A percentile compares a stretch with the other conserved stretches of the same genome.
Conservation (phyloP, 2,888 invertebrate species). For the Pollenia labialis region DNA sequence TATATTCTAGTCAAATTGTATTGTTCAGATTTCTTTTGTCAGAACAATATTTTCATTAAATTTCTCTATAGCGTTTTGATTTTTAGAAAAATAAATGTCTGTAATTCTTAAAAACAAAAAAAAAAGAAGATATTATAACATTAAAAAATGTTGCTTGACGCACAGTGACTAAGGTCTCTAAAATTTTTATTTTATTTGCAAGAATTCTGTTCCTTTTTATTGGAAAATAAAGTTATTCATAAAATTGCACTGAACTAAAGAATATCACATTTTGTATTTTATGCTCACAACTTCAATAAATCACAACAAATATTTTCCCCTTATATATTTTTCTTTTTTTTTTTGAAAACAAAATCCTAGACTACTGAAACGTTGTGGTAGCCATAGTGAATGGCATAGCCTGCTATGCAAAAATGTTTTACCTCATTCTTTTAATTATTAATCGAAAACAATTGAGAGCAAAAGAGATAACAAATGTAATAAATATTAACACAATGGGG, state of each 20-base stretch:
- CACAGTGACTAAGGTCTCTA: slow-evolving; percentile 44
- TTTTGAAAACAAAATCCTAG: slow-evolving; percentile 55
- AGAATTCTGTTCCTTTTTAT: slow-evolving; percentile 13
- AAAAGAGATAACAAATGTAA: slow-evolving; percentile 6
- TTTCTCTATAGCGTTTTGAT: background rate
- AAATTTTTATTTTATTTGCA: slow-evolving; percentile 34
- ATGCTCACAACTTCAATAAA: slow-evolving; percentile 44
- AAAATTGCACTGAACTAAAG: slow-evolving; percentile 22
- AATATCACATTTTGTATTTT: slow-evolving; percentile 56
- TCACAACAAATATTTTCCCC: slow-evolving; percentile 27
- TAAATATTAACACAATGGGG: background rate
- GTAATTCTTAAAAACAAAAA: slow-evolving; percentile 13
- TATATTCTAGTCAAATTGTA: background rate
- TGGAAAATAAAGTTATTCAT: slow-evolving; percentile 33
- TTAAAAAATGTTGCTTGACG: slow-evolving; percentile 43
- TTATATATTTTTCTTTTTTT: background rate
- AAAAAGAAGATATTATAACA: slow-evolving; percentile 38
- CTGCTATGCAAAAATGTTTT: slow-evolving; percentile 36
- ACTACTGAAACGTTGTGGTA: slow-evolving; percentile 61
- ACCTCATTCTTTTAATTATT: slow-evolving; percentile 36
- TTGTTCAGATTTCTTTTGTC: background rate
- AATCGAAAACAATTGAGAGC: background rate
- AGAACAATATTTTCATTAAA: background rate
- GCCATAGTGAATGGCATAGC: slow-evolving; percentile 61
- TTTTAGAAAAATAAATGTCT: background rate